Base-by-base conservation (phyloP, 2,113 vertebrate species). In the Chiloscyllium plagiosum region DNA sequence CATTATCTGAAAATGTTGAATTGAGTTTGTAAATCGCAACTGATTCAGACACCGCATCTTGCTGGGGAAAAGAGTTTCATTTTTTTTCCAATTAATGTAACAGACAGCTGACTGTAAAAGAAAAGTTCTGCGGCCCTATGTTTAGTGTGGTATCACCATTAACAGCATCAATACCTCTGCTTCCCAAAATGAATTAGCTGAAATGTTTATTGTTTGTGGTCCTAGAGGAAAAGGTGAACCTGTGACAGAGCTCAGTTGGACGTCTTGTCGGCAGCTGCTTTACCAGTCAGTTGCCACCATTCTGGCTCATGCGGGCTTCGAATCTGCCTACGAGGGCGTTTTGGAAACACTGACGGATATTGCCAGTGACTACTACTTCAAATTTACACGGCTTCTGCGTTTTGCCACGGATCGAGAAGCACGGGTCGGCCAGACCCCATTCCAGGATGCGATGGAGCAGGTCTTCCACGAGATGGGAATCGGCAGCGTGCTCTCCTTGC, bases 281-380 rank as follows among this genome's bases (percentile, higher is more conserved):
- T 99, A 99, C 97, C 99, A 99, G 97, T 99, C 99, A 0, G 98
- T 99, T 93, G 99, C 99, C 97, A 99, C 98, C 4, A 97, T 99
- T 96, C 97, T 99, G 97, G 99, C 99, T 0, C 99, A 99, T 0
- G 98, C 98, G 0, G 99, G 99, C 96, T 99, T 99, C 1, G 99
- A 99, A 96, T 98, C 97, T 0, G 98, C 99, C 86, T 98, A 99
- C 19, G 99, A 99, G 97, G 99, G 98, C 0, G 99, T 99, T 37
- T 97, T 99, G 96, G 99, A 99, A 97, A 99, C 98, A 4, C 97
- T 99, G 47, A 99, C 99, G 0, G 99, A 99, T 72, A 97, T 99
- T 19, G 98, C 98, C 0, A 99, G 99, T 0, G 99, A 99, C 96
- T 99, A 99, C 96, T 99, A 99, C 97, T 97, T 99, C 95, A 99